phyloP scores from a whole-genome alignment of 2,888 invertebrate genomes.

The Torymus aiolomorphi region DNA sequence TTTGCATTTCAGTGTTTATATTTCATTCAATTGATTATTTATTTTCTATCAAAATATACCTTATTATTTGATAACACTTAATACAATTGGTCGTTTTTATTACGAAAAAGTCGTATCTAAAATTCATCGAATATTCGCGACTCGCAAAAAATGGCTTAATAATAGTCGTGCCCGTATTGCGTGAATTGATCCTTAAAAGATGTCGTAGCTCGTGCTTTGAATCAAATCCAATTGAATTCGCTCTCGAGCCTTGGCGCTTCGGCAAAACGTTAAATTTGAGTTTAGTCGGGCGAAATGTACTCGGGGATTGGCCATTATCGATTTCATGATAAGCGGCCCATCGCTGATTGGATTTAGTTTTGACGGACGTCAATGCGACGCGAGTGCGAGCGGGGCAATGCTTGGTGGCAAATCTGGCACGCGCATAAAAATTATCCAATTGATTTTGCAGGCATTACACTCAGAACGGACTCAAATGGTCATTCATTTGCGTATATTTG shows the following conservation, averaged over 20 bases:
- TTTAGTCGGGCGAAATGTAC: conserved; percentile 29
- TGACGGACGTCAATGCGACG: conserved; percentile 36
- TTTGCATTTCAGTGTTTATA: no score
- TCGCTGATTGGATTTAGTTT: conserved; percentile 59
- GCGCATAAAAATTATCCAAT: conserved; percentile 8
- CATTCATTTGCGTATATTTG: no score
- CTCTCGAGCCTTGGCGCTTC: background rate
- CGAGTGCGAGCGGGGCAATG: background rate
- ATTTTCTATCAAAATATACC: no score
- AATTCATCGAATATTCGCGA: no score
- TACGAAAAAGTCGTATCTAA: no score
- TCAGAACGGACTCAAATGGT: no score
- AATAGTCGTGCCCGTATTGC: no score
- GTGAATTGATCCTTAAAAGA: conserved; percentile 15
- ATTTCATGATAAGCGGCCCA: conserved; percentile 59
- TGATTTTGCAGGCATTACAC: background rate
- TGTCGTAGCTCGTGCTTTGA: conserved; percentile 6
- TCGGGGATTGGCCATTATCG: conserved; percentile 57
- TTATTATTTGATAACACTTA: no score
- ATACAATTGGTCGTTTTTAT: no score
- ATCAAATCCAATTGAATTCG: conserved; percentile 24
- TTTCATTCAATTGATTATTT: no score
- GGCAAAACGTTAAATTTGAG: conserved; percentile 29
- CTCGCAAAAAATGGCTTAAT: background rate
- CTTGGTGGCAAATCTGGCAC: background rate